phyloP scores from a whole-genome alignment of 2,888 invertebrate genomes.

The Melinopterus prodromus region DNA sequence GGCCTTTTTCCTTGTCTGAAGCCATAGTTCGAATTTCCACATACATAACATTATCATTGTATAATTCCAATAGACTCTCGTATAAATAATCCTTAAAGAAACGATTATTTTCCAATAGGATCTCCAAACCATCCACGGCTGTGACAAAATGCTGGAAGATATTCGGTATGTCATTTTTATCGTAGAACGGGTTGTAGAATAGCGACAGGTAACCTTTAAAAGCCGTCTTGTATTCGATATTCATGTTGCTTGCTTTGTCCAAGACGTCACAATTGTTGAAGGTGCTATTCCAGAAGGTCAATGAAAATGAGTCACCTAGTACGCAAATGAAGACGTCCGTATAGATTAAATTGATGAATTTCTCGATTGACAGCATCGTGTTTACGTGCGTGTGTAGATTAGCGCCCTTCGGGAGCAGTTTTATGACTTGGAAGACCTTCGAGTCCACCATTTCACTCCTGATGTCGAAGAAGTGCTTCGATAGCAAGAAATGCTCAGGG shows the following conservation, averaged over 20 bases:
- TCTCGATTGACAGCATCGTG: slow-evolving; percentile 68
- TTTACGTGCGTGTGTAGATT: slow-evolving; percentile 75
- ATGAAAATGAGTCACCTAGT: slow-evolving; percentile 44
- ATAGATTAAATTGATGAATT: slow-evolving; percentile 68
- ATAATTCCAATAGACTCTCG: slow-evolving; percentile 68
- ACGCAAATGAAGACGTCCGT: slow-evolving; percentile 67
- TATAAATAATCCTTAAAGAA: slow-evolving; percentile 73
- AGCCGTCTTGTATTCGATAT: slow-evolving; percentile 44
- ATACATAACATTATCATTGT: slow-evolving; percentile 75
- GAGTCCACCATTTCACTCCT: slow-evolving; percentile 68
- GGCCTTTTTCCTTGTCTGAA: slow-evolving; percentile 73
- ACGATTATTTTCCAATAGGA: slow-evolving; percentile 68
- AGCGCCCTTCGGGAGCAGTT: slow-evolving; percentile 78
- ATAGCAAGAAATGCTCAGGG: slow-evolving; percentile 65
- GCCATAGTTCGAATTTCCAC: slow-evolving; percentile 72
- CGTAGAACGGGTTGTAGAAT: slow-evolving; percentile 44
- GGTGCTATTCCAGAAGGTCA: slow-evolving; percentile 50
- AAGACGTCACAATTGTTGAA: slow-evolving; percentile 60
- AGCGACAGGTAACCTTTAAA: slow-evolving; percentile 42
- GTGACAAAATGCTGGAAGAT: slow-evolving; percentile 51
- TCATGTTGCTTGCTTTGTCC: slow-evolving; percentile 55
- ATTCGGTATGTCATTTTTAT: slow-evolving; percentile 54
- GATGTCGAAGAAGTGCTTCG: slow-evolving; percentile 71
- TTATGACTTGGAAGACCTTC: slow-evolving; percentile 72
- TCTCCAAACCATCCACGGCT: slow-evolving; percentile 64